Base-by-base conservation (phyloP, 2,797 vertebrate species). In the Micromesistius poutassou region DNA sequence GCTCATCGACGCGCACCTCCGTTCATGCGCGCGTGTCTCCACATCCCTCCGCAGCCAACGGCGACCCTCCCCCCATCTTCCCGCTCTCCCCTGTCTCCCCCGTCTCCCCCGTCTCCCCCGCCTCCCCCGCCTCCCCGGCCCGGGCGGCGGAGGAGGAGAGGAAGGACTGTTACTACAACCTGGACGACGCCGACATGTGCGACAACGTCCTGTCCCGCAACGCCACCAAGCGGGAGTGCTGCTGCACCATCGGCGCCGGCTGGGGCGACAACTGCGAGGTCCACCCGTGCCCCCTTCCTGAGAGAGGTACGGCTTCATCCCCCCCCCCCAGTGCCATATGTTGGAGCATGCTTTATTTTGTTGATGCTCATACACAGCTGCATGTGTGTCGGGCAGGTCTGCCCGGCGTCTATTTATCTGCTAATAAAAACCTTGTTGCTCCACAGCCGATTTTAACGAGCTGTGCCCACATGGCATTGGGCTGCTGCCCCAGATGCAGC, bases 181-280 rank as follows among this genome's bases (percentile, higher is more conserved):
- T 94, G 78, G 90, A 94, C 0, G 91, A 87, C 0, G 88, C 85
- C 76, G 93, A 93, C 89, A 90, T 93, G 81, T 95, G 94, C 16
- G 89, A 92, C 82, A 94, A 94, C 25, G 94, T 94, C 72, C 84
- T 95, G 83, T 94, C 94, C 19, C 91, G 83, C 8, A 95, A 94
- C 87, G 78, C 85, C 83, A 95, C 92, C 79, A 94, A 92, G 83
- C 91, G 91, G 84, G 94, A 94, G 87, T 95, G 94, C 87, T 95
- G 94, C 90, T 95, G 94, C 80, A 94, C 94, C 0, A 93, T 91
- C 31, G 94, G 94, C 6, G 83, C 90, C 0, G 93, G 94, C 78
- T 95, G 94, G 94, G 94, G 94, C 0, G 93, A 93, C 87, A 90
- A 94, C 89, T 95, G 94, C 7, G 93, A 94, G 88, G 92, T 94